Evolutionary conservation across 2,113 vertebrate species (phyloP).

Genomic region (Pogona vitticeps): DNA sequence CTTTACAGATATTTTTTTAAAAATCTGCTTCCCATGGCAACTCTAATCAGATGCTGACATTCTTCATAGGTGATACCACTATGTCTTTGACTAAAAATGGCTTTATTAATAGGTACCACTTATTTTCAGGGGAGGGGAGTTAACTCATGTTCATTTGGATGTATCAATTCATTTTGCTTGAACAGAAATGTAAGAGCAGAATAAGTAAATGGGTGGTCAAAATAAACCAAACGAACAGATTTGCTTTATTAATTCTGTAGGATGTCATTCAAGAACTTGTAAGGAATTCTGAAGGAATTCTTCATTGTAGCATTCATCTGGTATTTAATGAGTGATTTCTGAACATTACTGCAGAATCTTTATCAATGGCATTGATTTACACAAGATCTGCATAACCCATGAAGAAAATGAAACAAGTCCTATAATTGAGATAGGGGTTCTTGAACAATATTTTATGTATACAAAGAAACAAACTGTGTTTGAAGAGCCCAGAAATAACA

Average conservation of each 20-base stretch:
- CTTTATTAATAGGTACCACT: too few relatives aligned
- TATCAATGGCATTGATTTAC: slow-evolving; percentile 36
- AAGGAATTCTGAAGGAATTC: background rate
- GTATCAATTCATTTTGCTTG: background rate
- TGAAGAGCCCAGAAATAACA: slow-evolving; percentile 28
- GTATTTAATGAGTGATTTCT: background rate
- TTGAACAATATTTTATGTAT: background rate
- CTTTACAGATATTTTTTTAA: too few relatives aligned
- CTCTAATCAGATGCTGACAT: background rate
- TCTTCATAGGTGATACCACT: background rate
- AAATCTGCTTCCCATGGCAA: too few relatives aligned
- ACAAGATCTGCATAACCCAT: slow-evolving; percentile 42
- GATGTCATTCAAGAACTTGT: background rate
- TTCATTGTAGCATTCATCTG: background rate
- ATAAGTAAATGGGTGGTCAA: background rate
- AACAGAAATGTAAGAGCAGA: too few relatives aligned
- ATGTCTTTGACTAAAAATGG: background rate
- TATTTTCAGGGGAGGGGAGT: background rate
- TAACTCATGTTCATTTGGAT: background rate
- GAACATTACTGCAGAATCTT: slow-evolving; percentile 25
- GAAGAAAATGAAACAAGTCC: slow-evolving; percentile 26
- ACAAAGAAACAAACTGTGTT: background rate
- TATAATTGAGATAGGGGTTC: slow-evolving; percentile 16
- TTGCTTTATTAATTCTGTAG: background rate
- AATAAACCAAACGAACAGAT: background rate